phyloP scores from a whole-genome alignment of 2,888 invertebrate genomes.

The Aethes cnicana region DNA sequence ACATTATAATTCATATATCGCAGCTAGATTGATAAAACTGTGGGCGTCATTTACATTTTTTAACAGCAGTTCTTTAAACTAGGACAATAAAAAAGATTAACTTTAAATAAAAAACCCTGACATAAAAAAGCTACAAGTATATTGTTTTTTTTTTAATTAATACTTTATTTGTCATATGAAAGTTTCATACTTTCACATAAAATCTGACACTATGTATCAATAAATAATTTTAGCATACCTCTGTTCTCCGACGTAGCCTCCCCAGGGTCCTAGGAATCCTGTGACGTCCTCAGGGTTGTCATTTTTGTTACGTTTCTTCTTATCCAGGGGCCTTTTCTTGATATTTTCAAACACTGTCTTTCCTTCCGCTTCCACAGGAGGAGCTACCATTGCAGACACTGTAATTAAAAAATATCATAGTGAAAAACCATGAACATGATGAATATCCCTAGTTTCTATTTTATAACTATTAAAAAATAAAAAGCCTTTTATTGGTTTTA shows the following conservation, averaged over 20 bases:
- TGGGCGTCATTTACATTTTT: not conserved
- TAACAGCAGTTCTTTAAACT: not conserved
- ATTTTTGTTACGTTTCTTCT: conserved; percentile 93
- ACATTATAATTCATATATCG: no score
- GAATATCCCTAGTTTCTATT: no score
- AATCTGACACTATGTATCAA: no score
- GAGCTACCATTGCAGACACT: conserved; percentile 83
- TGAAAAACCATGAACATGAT: no score
- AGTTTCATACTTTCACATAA: no score
- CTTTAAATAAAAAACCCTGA: not conserved
- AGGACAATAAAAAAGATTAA: no score
- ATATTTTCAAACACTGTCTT: conserved; percentile 96
- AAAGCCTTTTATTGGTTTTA: no score
- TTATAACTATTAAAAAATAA: no score
- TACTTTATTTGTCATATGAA: no score
- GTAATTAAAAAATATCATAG: no score
- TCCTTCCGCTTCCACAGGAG: conserved; percentile 88
- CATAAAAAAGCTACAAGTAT: not conserved
- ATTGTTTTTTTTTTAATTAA: no score
- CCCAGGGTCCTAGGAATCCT: conserved; percentile 99
- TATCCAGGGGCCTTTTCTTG: conserved; percentile 87
- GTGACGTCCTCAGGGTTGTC: conserved; percentile 95
- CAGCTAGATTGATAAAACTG: not conserved
- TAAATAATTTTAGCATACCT: conserved; percentile 63
- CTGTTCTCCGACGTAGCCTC: conserved; percentile 94